Evolutionary conservation across 1,140 invertebrate genomes (phyloP), one percentile per base, ranked within the genome.

Genomic region (Tribolium castaneum): DNA sequence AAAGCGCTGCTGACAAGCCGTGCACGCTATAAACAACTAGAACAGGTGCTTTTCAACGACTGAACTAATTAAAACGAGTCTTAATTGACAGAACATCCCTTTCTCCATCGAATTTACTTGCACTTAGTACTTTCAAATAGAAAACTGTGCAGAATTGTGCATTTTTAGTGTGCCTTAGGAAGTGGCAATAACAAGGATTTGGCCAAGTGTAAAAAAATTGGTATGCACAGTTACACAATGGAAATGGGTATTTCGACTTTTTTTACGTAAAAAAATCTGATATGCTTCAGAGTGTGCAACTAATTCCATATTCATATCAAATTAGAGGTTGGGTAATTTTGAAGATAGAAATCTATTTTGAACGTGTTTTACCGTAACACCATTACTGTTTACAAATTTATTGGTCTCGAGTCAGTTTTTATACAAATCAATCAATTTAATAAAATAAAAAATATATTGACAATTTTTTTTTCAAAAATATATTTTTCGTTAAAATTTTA

Each of bases 91-190:
- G 50, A 13, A 71, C 75, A 66, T 77, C 75, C 75, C 75, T 77
- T 77, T 77, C 75, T 71, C 75, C 45, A 34, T 54, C 51, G 16
- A 52, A 66, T 66, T 66, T 66, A 51, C 35, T 34, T 51, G 30
- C 45, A 50, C 34, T 77, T 35, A n/a, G n/a, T n/a, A 54, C 75
- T 77, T 77, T 77, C 75, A 70, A 77, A 77, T 77, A 77, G 75
- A 77, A 77, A 77, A 73, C 49, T 22, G 49, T 77, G 35, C 35
- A 66, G 54, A 45, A 45, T 76, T 45, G 3, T 30, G 3, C 25
- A 30, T 52, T 16, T 16, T 12, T 16, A 52, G 50, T 12, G 50
- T 52, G 16, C 5, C 50, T 13, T 5, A 12, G 39, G 39, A 45
- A n/a, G 39, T 45, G 2, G 39, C n/a, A 45, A 45, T 45, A n/a